Conservation (phyloP, 2,888 invertebrate species). For the Dryadula phaetusa region DNA sequence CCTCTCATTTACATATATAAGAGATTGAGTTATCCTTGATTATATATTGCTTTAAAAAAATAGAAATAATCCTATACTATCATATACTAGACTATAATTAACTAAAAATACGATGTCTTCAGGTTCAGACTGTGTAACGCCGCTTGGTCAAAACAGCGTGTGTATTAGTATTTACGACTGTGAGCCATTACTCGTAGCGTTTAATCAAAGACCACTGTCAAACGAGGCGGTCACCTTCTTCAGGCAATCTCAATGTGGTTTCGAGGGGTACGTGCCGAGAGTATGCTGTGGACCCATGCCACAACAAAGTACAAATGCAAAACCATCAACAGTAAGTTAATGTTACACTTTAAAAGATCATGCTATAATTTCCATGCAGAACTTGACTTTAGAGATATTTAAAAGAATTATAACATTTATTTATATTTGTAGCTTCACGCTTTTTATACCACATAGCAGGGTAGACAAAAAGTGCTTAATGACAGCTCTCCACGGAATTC, state of each 20-base stretch:
- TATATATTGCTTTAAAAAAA: too few relatives aligned
- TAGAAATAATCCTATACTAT: too few relatives aligned
- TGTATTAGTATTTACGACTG: constrained; percentile 82
- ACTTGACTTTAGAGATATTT: too few relatives aligned
- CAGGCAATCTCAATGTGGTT: constrained; percentile 82
- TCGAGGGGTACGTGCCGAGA: constrained; percentile 70
- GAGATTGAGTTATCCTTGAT: too few relatives aligned
- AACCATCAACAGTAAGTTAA: constrained; percentile 44
- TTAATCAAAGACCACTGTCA: constrained; percentile 69
- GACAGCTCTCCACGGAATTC: too few relatives aligned
- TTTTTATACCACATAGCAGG: too few relatives aligned
- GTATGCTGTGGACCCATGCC: constrained; percentile 83
- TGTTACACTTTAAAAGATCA: too few relatives aligned
- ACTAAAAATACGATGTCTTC: not conserved
- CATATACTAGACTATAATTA: not conserved
- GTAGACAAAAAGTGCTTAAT: too few relatives aligned
- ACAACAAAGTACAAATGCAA: constrained; percentile 32
- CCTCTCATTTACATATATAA: too few relatives aligned
- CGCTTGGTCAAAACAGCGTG: constrained; percentile 65
- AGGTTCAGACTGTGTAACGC: constrained; percentile 72
- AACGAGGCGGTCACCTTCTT: constrained; percentile 67
- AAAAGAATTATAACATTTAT: too few relatives aligned
- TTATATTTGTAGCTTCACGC: too few relatives aligned
- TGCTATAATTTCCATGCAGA: too few relatives aligned
- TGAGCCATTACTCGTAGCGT: constrained; percentile 63